A percentile compares a stretch with the other conserved stretches of the same genome.
phyloP scores from a whole-genome alignment of 2,113 vertebrate genomes.

The Ameiurus melas region DNA sequence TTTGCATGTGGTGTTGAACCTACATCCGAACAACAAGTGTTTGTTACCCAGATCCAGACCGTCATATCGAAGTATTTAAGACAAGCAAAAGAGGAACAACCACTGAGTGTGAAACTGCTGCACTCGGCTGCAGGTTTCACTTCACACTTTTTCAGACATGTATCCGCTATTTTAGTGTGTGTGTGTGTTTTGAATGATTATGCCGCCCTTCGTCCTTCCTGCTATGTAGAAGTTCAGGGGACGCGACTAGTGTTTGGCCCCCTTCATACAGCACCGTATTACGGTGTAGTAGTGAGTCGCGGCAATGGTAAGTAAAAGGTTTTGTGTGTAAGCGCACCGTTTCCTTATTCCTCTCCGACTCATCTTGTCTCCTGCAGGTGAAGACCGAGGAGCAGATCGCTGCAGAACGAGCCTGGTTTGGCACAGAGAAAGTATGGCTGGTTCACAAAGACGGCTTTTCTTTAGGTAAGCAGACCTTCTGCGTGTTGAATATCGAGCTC shows the following conservation, averaged over 20 bases:
- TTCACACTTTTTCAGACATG: conserved; percentile 17
- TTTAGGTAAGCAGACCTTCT: conserved; percentile 73
- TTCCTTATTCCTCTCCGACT: conserved; percentile 6
- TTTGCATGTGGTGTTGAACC: background rate
- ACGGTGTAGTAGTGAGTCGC: background rate
- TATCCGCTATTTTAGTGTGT: background rate
- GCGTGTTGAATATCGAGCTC: background rate
- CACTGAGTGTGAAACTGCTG: background rate
- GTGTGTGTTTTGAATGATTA: background rate
- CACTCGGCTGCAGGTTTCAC: conserved; percentile 20
- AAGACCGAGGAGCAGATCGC: conserved; percentile 92
- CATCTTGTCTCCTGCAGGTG: conserved; percentile 66
- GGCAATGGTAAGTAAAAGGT: conserved; percentile 17
- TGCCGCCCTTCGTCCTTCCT: background rate
- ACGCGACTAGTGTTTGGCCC: background rate
- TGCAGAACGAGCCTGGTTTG: conserved; percentile 87
- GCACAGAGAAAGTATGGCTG: conserved; percentile 94
- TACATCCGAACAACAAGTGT: background rate
- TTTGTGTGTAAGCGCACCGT: background rate
- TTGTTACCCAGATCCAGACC: background rate
- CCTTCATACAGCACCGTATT: background rate
- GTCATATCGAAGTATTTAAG: background rate
- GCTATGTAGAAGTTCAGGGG: background rate
- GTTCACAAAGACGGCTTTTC: conserved; percentile 96
- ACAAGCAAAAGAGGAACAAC: conserved; percentile 26